phyloP scores from a whole-genome alignment of 2,888 invertebrate species.

The Noctuana brunneofusca region DNA sequence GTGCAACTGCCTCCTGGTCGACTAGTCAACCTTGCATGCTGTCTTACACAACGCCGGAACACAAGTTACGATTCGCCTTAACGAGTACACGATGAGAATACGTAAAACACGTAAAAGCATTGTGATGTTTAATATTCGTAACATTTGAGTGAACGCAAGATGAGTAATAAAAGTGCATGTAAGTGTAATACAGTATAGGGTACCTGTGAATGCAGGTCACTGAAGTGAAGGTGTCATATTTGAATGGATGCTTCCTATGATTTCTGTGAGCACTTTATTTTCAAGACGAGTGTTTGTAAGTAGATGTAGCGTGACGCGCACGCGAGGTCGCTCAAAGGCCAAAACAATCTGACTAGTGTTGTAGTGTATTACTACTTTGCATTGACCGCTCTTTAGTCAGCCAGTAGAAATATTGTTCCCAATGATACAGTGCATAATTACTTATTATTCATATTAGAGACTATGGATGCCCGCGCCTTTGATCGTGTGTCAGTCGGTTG shows the following conservation, averaged over 20 bases:
- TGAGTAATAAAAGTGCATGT: too few species aligned
- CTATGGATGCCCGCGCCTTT: too few species aligned
- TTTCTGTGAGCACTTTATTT: slow-evolving; percentile 42
- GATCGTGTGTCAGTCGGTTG: too few species aligned
- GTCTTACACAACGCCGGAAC: slow-evolving; percentile 43
- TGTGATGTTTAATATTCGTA: slow-evolving; percentile 28
- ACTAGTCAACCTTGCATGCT: slow-evolving; percentile 43
- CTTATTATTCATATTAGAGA: neutral
- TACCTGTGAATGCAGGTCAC: slow-evolving; percentile 20
- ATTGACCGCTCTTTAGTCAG: slow-evolving; percentile 22
- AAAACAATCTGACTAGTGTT: slow-evolving; percentile 14
- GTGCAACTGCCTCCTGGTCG: slow-evolving; percentile 22
- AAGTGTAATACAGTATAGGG: too few species aligned
- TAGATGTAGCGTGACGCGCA: slow-evolving; percentile 43
- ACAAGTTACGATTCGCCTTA: slow-evolving; percentile 41
- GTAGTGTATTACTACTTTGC: slow-evolving; percentile 15
- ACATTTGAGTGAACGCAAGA: slow-evolving; percentile 30
- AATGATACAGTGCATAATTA: neutral
- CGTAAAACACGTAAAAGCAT: slow-evolving; percentile 35
- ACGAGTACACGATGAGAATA: slow-evolving; percentile 38
- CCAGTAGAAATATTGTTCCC: neutral
- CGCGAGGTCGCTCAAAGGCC: slow-evolving; percentile 49
- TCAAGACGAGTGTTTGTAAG: slow-evolving; percentile 10
- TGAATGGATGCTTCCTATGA: slow-evolving; percentile 26
- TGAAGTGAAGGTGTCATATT: slow-evolving; percentile 28